These are phyloP conservation scores for Phyllotreta cruciferae DNA, from an alignment of 2,888 invertebrate species.

Conservation along the genomic window DNA sequence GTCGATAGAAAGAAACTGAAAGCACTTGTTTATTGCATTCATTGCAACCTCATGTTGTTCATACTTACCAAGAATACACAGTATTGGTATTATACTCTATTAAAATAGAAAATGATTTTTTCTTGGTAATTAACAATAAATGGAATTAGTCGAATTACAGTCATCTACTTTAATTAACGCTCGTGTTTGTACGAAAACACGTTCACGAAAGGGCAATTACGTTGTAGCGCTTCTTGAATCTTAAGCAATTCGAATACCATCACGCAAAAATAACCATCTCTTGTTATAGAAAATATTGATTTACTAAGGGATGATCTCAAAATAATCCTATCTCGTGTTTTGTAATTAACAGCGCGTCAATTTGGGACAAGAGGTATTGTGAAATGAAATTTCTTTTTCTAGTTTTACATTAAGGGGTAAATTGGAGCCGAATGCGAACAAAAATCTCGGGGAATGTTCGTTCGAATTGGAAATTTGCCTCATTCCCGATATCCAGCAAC, in stretches of 20 bases:
- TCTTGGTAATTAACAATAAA: neutral
- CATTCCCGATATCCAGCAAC: conserved; percentile 56
- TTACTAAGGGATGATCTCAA: neutral
- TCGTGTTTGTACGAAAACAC: conserved; percentile 6
- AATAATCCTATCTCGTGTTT: too few relatives aligned
- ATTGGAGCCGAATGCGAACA: conserved; percentile 59
- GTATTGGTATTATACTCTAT: too few relatives aligned
- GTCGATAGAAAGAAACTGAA: too few relatives aligned
- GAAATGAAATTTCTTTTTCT: conserved; percentile 44
- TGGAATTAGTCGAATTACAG: neutral
- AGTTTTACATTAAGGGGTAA: conserved; percentile 74
- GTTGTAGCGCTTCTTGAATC: conserved; percentile 30
- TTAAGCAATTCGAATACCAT: conserved; percentile 42
- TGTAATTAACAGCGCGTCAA: too few relatives aligned
- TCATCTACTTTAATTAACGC: neutral
- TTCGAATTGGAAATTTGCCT: conserved; percentile 76
- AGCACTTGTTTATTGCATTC: too few relatives aligned
- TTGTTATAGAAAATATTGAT: neutral
- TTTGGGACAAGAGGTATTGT: too few relatives aligned
- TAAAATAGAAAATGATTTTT: too few relatives aligned
- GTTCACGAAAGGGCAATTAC: conserved; percentile 27
- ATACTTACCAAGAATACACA: too few relatives aligned
- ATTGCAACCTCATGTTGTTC: too few relatives aligned
- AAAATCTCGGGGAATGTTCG: conserved; percentile 61
- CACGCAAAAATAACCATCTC: conserved; percentile 31